A percentile compares a stretch with the other conserved stretches of the same genome.
Conservation (phyloP, 1,140 invertebrate genomes). For the Physella acuta region DNA sequence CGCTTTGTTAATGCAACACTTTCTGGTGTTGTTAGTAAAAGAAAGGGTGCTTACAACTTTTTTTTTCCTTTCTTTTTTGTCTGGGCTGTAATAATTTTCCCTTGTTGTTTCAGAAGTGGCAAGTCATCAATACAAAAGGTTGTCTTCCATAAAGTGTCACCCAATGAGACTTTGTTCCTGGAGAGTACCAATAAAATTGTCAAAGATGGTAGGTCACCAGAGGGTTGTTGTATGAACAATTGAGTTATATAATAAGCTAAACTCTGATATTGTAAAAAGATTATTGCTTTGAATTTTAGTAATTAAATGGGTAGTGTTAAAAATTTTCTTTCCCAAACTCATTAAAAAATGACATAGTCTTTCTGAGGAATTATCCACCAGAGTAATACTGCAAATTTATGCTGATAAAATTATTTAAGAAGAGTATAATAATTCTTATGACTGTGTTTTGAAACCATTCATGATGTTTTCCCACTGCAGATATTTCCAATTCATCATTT, state of each 20-base stretch:
- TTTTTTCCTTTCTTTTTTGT: constrained; percentile 1
- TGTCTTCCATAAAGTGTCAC: constrained; percentile 99
- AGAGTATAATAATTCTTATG: neutral
- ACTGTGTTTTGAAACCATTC: neutral
- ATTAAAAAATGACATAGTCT: no score
- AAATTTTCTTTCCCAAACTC: no score
- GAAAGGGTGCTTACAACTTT: neutral
- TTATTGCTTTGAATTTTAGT: no score
- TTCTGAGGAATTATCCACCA: no score
- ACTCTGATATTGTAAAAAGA: no score
- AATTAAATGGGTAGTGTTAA: no score
- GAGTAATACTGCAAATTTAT: no score
- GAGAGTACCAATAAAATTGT: constrained; percentile 98
- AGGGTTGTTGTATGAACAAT: no score
- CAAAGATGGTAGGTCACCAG: constrained; percentile 82
- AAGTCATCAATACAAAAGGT: constrained; percentile 99
- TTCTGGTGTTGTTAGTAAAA: neutral
- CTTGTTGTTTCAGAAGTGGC: constrained; percentile 79
- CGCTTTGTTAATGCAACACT: no score
- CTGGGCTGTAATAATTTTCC: no score
- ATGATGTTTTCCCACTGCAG: constrained; percentile 52
- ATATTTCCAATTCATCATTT: constrained; percentile 89
- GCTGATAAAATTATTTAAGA: no score
- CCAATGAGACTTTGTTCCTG: constrained; percentile 98
- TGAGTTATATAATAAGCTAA: no score